These are phyloP conservation scores for Pedetes capensis DNA, from an alignment of 2,113 vertebrate species.

Conservation along the genomic window DNA sequence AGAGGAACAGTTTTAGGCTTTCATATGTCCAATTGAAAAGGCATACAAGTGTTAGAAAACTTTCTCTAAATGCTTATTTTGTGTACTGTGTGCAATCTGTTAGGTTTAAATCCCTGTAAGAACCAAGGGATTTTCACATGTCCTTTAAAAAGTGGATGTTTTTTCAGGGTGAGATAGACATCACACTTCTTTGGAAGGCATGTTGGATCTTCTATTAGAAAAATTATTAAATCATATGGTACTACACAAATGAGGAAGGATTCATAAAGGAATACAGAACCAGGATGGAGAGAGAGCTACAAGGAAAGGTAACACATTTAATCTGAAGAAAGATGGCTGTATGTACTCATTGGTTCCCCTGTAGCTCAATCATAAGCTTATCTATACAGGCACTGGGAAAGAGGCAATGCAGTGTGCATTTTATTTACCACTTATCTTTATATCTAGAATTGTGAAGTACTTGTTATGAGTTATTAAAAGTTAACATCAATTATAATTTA, in stretches of 20 bases:
- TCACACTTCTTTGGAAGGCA: not conserved
- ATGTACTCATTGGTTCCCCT: not conserved
- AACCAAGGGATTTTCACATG: not conserved
- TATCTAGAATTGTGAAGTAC: not conserved
- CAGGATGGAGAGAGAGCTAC: not conserved
- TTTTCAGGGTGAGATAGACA: not conserved
- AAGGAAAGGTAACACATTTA: not conserved
- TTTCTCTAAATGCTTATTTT: conserved; percentile 38
- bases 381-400: not conserved
- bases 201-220: not conserved
- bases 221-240: not conserved
- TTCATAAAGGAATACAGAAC: not conserved
- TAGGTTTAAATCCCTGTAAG: not conserved
- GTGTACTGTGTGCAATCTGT: not conserved
- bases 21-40: conserved; percentile 31
- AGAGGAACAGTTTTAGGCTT: not conserved
- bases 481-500: not conserved
- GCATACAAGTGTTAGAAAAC: not conserved
- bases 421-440: not conserved
- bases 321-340: not conserved
- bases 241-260: not conserved
- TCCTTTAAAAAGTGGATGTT: not conserved
- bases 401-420: not conserved
- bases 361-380: not conserved
- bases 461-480: not conserved